Evolutionary conservation across 2,888 invertebrate genomes (phyloP).

Genomic region (Calameuta idolon): DNA sequence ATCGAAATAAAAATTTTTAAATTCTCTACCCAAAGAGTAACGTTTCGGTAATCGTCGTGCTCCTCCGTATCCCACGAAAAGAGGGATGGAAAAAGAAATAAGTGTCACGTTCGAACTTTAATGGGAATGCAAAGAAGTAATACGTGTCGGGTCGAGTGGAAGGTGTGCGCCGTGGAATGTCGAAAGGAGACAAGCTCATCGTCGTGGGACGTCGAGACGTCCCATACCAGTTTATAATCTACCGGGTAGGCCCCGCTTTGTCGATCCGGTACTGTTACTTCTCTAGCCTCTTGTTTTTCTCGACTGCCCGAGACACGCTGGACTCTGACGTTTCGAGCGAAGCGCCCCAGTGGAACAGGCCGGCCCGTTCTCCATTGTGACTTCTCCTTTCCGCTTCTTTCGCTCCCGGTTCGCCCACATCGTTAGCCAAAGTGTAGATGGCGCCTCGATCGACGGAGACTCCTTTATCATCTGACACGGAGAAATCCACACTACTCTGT

Average conservation of each 20-base stretch:
- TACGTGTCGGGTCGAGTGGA: slow-evolving; percentile 59
- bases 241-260: background rate
- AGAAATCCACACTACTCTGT: no score
- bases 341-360: background rate
- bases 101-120: slow-evolving; percentile 26
- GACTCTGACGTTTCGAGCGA: background rate
- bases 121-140: slow-evolving; percentile 59
- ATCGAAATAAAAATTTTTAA: background rate
- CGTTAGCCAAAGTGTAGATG: background rate
- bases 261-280: background rate
- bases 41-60: background rate
- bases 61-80: background rate
- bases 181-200: slow-evolving; percentile 17
- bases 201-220: background rate
- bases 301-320: background rate
- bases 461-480: no score
- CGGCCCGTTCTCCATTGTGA: background rate
- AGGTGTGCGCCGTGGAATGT: slow-evolving; percentile 58
- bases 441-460: background rate
- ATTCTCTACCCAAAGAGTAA: background rate
- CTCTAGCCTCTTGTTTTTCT: background rate
- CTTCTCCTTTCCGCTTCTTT: background rate
- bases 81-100: background rate
- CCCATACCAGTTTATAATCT: background rate
- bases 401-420: background rate